Evolutionary conservation across 37 sponge, comb jelly and placozoan genomes (phyloP), one percentile per base, ranked within the genome.

Genomic region (Ephydatia muelleri): DNA sequence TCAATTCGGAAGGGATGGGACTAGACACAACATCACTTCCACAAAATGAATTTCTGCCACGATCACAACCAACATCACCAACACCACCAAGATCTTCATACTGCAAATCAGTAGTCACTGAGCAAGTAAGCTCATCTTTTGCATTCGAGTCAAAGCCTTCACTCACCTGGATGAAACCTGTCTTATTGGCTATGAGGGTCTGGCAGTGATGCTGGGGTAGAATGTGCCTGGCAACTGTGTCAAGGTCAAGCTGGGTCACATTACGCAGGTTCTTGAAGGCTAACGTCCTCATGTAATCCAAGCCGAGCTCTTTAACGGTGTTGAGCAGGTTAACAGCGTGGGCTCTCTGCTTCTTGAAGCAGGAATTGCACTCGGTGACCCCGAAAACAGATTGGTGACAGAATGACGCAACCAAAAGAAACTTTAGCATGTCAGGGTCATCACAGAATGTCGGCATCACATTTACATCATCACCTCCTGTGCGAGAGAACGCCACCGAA

Each of bases 361-460:
- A 35, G 0, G 75, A 34, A 5, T 72, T 34, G 27, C 49, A 65
- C 29, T 79, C 76, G 2, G 80, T 67, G 1, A n/a, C 32, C n/a
- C 93, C 93, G 3, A 72, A 30, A 2, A 93, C 26, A 9, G 89
- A 3, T 26, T 86, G 72, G 73, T 83, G 66, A 9, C 68, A 19
- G 37, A 88, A 93, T 22, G 91, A 82, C 16, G 91, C 87, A 16
- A 75, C 80, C 30, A 93, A 19, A 2, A 93, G 83, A 28, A 80
- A 73, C 48, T 81, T 85, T 3, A 89, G 16, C n/a, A 79, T 28
- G 25, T 36, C n/a, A 3, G 40, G 57, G 48, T 92, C 76, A 0
- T 80, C 80, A 75, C 88, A 87, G 38, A 85, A 77, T 5, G 77
- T 48, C 21, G 79, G 5, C 23, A 25, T 16, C 30, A 23, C 29